Evolutionary conservation across 2,888 invertebrate species (phyloP).

Genomic region (Rhingia campestris): DNA sequence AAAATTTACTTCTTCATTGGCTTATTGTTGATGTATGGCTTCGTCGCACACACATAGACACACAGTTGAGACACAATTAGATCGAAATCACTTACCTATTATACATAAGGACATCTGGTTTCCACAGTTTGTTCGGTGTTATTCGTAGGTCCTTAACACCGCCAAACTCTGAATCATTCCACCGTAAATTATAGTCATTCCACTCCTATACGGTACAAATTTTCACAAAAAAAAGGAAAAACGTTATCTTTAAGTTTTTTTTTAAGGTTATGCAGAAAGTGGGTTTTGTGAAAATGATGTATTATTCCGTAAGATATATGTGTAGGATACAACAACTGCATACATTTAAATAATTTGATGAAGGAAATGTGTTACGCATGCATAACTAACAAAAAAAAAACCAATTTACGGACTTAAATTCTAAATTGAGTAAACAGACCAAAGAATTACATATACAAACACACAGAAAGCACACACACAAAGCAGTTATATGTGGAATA

Average conservation of each 20-base stretch:
- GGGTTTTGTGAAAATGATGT: slow-evolving; percentile 29
- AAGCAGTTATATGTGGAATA: slow-evolving; percentile 6
- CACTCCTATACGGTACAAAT: slow-evolving; percentile 90
- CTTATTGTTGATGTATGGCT: slow-evolving; percentile 65
- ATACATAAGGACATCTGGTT: slow-evolving; percentile 99
- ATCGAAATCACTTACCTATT: slow-evolving; percentile 91
- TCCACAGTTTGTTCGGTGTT: slow-evolving; percentile 98
- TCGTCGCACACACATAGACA: slow-evolving; percentile 30
- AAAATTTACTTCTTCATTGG: slow-evolving; percentile 53
- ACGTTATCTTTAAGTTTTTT: slow-evolving; percentile 36
- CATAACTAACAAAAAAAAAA: slow-evolving; percentile 6
- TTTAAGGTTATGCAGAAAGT: background rate
- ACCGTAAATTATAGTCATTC: slow-evolving; percentile 98
- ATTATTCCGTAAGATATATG: slow-evolving; percentile 14
- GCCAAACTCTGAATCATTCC: slow-evolving; percentile 98
- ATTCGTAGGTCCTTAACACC: slow-evolving; percentile 96
- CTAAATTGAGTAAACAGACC: background rate
- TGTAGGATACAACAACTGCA: slow-evolving; percentile 15
- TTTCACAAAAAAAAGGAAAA: slow-evolving; percentile 8
- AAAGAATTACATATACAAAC: background rate
- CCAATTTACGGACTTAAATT: slow-evolving; percentile 6
- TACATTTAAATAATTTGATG: background rate
- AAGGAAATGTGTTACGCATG: too few relatives aligned
- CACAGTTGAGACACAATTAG: slow-evolving; percentile 37
- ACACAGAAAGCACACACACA: slow-evolving; percentile 4